Evolutionary conservation across 1,140 invertebrate species (phyloP).

Genomic region (Chrysopa pallens): DNA sequence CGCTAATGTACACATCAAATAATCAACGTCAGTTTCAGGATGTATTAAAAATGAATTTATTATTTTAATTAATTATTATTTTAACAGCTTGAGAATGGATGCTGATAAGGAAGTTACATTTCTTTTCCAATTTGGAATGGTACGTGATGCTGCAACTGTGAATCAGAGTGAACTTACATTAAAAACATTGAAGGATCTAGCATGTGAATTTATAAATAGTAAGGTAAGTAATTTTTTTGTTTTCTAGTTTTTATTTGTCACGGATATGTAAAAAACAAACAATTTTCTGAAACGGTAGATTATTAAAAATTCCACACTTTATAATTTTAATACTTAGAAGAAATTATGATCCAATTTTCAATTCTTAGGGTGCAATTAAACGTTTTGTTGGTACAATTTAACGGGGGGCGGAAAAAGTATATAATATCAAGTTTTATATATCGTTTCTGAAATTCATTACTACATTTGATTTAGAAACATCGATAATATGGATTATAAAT

Average conservation of each 20-base stretch:
- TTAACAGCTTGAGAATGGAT: background rate
- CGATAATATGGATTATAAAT: no score
- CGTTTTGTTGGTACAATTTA: no score
- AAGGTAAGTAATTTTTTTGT: slow-evolving; percentile 42
- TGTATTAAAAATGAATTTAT: no score
- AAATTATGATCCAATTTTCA: no score
- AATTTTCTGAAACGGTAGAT: background rate
- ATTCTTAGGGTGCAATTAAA: no score
- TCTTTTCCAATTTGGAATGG: slow-evolving; percentile 84
- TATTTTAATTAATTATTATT: no score
- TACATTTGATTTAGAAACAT: no score
- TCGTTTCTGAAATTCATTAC: no score
- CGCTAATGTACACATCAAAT: no score
- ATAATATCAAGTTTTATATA: no score
- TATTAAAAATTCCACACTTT: background rate
- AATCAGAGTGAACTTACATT: slow-evolving; percentile 66
- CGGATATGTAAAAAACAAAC: background rate
- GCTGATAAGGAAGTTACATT: slow-evolving; percentile 64
- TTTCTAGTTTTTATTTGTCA: slow-evolving; percentile 2
- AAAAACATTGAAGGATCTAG: slow-evolving; percentile 79
- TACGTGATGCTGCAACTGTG: slow-evolving; percentile 72
- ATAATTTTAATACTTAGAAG: background rate
- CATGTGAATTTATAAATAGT: slow-evolving; percentile 84
- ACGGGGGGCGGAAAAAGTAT: no score
- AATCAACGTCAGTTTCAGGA: no score